Conservation (phyloP, 2,888 invertebrate species). For the Noctua fimbriata region DNA sequence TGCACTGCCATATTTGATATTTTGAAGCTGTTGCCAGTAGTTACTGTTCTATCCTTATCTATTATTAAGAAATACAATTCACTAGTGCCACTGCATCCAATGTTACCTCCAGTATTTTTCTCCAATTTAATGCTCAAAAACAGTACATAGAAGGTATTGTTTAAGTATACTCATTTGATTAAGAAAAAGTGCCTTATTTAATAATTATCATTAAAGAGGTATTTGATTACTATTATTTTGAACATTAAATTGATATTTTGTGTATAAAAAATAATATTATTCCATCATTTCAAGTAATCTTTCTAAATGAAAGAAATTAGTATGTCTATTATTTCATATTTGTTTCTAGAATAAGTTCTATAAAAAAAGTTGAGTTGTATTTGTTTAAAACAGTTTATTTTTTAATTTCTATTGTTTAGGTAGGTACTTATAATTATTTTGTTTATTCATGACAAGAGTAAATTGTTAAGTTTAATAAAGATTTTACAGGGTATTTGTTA, state of each 20-base stretch:
- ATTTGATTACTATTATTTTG: constrained; percentile 10
- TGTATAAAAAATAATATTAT: not conserved
- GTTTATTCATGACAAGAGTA: constrained; percentile 39
- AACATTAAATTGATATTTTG: constrained; percentile 21
- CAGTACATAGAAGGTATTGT: constrained; percentile 54
- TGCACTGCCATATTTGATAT: not conserved
- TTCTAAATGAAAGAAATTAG: constrained; percentile 47
- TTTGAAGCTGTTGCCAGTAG: not conserved
- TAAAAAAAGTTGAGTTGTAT: constrained; percentile 19
- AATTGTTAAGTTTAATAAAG: constrained; percentile 44
- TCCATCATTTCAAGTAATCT: constrained; percentile 15
- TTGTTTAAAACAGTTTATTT: constrained; percentile 24
- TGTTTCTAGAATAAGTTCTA: constrained; percentile 16
- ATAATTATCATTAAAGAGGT: constrained; percentile 33
- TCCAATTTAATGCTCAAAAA: constrained; percentile 41
- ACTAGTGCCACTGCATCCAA: constrained; percentile 5
- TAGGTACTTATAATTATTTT: constrained; percentile 17
- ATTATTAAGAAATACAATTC: constrained; percentile 5
- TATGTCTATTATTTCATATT: constrained; percentile 22
- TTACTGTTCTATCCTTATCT: not conserved
- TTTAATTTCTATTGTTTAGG: constrained; percentile 1
- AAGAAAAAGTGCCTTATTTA: constrained; percentile 66
- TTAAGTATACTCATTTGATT: constrained; percentile 49
- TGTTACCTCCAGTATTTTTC: constrained; percentile 14
- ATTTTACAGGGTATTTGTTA: constrained; percentile 43